phyloP scores from a whole-genome alignment of 2,113 vertebrate genomes.

The Hyperopisus bebe region DNA sequence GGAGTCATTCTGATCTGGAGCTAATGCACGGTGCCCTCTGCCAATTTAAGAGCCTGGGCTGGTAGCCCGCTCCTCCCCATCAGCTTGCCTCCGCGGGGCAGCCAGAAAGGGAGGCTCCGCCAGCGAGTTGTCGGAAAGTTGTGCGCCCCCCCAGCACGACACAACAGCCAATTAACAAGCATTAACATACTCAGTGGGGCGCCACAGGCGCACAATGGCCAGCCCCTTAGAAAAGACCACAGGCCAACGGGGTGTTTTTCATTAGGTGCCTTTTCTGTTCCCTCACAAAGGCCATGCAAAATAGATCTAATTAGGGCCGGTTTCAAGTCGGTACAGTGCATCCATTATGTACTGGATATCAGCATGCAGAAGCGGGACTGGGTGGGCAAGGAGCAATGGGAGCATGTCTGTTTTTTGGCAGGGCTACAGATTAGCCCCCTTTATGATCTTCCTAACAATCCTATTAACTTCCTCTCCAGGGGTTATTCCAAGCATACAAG shows the following conservation, averaged over 20 bases:
- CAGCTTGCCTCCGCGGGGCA: not conserved
- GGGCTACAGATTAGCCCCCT: constrained; percentile 15
- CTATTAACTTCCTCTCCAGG: constrained; percentile 26
- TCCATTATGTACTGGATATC: constrained; percentile 26
- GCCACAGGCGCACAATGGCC: constrained; percentile 32
- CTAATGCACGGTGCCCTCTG: not conserved
- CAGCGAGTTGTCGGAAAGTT: constrained; percentile 29
- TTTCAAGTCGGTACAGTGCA: constrained; percentile 24
- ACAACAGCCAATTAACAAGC: constrained; percentile 46
- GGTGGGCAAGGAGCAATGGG: not conserved
- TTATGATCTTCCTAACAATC: constrained; percentile 25
- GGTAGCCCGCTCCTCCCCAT: not conserved
- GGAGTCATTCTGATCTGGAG: not conserved
- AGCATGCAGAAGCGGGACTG: constrained; percentile 24
- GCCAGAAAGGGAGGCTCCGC: constrained; percentile 23
- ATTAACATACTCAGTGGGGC: constrained; percentile 41
- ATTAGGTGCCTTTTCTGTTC: constrained; percentile 30
- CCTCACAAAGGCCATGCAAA: constrained; percentile 35
- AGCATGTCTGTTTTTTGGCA: constrained; percentile 14
- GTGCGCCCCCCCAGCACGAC: constrained; percentile 35
- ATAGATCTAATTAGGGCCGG: constrained; percentile 43
- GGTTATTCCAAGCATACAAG: constrained; percentile 11
- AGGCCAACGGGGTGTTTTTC: constrained; percentile 36
- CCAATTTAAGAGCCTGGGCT: not conserved
- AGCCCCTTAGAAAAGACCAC: constrained; percentile 34